Base-by-base conservation (phyloP, 2,888 invertebrate species). In the Tetragonula carbonaria region DNA sequence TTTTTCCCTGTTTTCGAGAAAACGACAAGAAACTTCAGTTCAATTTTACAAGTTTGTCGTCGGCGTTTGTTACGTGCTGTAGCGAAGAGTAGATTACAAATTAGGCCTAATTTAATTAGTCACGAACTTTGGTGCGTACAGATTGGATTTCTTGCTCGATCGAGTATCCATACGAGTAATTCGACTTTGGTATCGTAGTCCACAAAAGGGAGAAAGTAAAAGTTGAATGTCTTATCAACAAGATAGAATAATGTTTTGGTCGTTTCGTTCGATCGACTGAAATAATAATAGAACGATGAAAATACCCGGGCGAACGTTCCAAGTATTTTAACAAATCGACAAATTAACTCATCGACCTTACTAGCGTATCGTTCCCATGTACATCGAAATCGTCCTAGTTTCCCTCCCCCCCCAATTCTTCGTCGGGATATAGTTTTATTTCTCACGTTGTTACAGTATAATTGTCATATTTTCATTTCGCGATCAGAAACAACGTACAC, bases 61-160 rank as follows among this genome's bases (percentile, higher is more conserved):
- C 13, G 33, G 38, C 38, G 28, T 53, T 21, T 16, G 38, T 70
- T 28, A 53, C 33, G 33, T 71, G 53, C 51, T 55, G 51, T 28
- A 72, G 38, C 76, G 55, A 33, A 23, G n/a, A 38, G 11, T 65
- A 68, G 2, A 33, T 67, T 55, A 57, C 16, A 73, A 57, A 63
- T 83, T 83, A 82, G 82, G 82, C 82, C 71, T 76, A 68, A 67
- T 67, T 76, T 63, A 63, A 76, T 72, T 73, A 74, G 33, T 63
- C 33, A 51, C 51, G 45, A 67, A 66, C 71, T 82, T 76, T 76
- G 67, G 71, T 76, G 67, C 66, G 16, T 59, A 33, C 53, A 18
- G 76, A 62, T 68, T 38, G 38, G 59, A 71, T 21, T 59, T 33
- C 21, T 16, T 18, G 16, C 28, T 57, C 72, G 72, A 51, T 68